These are phyloP conservation scores for Gryon sp. DNA, from an alignment of 1,140 invertebrate genomes.

Conservation along the genomic window DNA sequence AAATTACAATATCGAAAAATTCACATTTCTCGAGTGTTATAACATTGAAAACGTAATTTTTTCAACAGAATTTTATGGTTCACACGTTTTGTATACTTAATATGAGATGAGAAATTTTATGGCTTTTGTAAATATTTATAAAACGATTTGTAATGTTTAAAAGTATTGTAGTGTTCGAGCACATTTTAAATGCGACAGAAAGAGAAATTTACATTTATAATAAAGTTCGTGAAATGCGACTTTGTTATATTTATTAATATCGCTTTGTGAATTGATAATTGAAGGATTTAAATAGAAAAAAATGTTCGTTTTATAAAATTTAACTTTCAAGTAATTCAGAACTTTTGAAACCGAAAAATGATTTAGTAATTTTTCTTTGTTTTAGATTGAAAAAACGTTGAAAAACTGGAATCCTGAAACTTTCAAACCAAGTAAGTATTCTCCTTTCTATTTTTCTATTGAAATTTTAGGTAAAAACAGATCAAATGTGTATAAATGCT, in stretches of 20 bases:
- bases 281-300: too few relatives aligned
- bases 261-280: too few relatives aligned
- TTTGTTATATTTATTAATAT: too few relatives aligned
- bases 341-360: background rate
- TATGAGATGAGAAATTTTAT: background rate
- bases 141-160: constrained; percentile 8
- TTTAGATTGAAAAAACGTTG: constrained; percentile 72
- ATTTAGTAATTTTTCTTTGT: constrained; percentile 27
- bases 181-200: constrained; percentile 10
- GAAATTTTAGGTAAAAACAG: too few relatives aligned
- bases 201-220: constrained; percentile 9
- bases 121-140: constrained; percentile 23
- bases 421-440: constrained; percentile 73
- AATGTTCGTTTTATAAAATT: too few relatives aligned
- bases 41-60: constrained; percentile 25
- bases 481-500: too few relatives aligned
- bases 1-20: too few relatives aligned
- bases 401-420: constrained; percentile 72
- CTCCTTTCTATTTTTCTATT: too few relatives aligned
- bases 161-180: background rate
- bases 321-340: too few relatives aligned
- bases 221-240: background rate
- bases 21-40: constrained; percentile 2
- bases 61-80: background rate
- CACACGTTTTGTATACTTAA: background rate